Base-by-base conservation (phyloP, 1,140 invertebrate genomes). In the Platyscapa corneri region DNA sequence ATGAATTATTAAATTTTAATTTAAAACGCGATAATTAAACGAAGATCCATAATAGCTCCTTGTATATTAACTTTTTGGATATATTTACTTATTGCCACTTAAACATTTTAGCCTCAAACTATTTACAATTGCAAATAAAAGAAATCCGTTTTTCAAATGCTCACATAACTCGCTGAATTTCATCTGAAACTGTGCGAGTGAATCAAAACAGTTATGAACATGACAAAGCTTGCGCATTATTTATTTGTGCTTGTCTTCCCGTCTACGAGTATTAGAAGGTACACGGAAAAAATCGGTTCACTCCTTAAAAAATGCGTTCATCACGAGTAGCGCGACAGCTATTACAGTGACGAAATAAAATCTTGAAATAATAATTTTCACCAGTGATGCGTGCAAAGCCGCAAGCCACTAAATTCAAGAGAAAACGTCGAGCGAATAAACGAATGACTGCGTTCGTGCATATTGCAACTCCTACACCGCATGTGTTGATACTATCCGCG, bases 341-440 rank as follows among this genome's bases (percentile, higher is more conserved):
- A 8, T n/a, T 8, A 74, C 39, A 46, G 34, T 20, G 46, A 53
- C 30, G 34, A 34, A 79, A 79, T 79, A 64, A 79, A 60, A 37
- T 34, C 53, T 39, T 79, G 64, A n/a, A 79, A 79, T 56, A 64
- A 64, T 79, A 37, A 79, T 64, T 39, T 79, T 39, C 30, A 79
- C 10, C 60, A 8, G 7, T 23, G 30, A 34, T 56, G 23, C n/a
- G 30, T 30, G 14, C 39, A 34, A 70, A 70, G 39, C 75, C 46
- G 23, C n/a, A 49, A 23, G n/a, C n/a, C 30, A n/a, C 70, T 42
- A 70, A 67, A 72, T 81, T 12, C 39, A 14, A 37, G 78, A 86
- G 88, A 82, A 76, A 39, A 77, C 85, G 88, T 91, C 89, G 90
- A 89, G 90, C 88, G 83, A 90, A 64, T 39, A 84, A 75, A 75